A percentile compares a stretch with the other conserved stretches of the same genome.
phyloP scores from a whole-genome alignment of 2,888 invertebrate genomes.

The Morpho achilles region DNA sequence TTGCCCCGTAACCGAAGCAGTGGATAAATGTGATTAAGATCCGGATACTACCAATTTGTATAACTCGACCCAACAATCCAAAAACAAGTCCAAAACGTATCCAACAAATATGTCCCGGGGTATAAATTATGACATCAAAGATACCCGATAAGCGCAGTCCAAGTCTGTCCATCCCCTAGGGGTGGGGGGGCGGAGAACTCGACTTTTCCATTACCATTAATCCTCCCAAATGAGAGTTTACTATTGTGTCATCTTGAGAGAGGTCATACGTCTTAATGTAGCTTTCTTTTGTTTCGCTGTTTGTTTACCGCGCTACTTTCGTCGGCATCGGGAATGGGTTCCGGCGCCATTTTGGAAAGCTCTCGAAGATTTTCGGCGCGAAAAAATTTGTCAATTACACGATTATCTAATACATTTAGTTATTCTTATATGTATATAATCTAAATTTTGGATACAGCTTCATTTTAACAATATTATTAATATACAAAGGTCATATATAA shows the following conservation, averaged over 20 bases:
- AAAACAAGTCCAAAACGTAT: slow-evolving; percentile 13
- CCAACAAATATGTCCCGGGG: slow-evolving; percentile 20
- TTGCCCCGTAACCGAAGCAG: no score
- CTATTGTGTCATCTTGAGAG: slow-evolving; percentile 44
- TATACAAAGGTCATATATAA: no score
- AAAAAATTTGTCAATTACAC: no score
- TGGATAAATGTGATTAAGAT: no score
- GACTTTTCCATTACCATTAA: slow-evolving; percentile 60
- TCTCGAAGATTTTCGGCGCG: no score
- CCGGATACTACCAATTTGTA: not conserved
- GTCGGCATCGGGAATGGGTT: slow-evolving; percentile 9
- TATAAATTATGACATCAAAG: slow-evolving; percentile 27
- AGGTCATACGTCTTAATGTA: slow-evolving; percentile 47
- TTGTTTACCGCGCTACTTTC: slow-evolving; percentile 24
- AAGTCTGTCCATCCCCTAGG: slow-evolving; percentile 25
- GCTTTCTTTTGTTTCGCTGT: slow-evolving; percentile 36
- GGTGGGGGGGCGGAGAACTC: slow-evolving; percentile 34
- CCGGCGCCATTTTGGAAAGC: slow-evolving; percentile 13
- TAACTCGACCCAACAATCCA: not conserved
- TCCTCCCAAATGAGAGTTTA: slow-evolving; percentile 48
- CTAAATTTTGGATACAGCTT: no score
- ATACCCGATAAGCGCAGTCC: slow-evolving; percentile 30
- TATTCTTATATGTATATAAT: no score
- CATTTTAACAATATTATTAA: no score
- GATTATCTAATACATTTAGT: no score